Evolutionary conservation across 2,888 invertebrate genomes (phyloP).

Genomic region (Emmelina monodactyla): DNA sequence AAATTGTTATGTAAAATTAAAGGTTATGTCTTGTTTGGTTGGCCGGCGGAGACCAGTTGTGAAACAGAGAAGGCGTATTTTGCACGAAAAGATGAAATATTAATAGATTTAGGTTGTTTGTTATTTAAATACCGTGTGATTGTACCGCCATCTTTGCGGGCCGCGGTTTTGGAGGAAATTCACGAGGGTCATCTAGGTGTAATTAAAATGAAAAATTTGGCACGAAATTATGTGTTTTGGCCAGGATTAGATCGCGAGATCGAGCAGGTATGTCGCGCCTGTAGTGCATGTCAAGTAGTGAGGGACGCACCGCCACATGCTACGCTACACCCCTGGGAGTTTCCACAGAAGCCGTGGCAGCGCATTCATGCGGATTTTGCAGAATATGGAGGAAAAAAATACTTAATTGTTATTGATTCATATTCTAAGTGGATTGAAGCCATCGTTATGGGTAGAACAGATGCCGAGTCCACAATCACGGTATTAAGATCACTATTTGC

Average conservation of each 20-base stretch:
- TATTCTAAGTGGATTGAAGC: slow-evolving; percentile 19
- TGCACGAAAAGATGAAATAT: slow-evolving; percentile 6
- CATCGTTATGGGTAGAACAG: slow-evolving; percentile 9
- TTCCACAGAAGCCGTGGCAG: slow-evolving; percentile 15
- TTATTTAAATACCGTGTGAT: slow-evolving; percentile 10
- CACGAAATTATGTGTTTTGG: slow-evolving; percentile 16
- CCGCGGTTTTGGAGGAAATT: neutral
- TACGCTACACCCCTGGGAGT: slow-evolving; percentile 12
- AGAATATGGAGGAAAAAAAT: slow-evolving; percentile 13
- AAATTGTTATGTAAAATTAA: slow-evolving; percentile 11
- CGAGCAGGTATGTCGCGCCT: slow-evolving; percentile 4
- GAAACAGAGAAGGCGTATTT: slow-evolving; percentile 10
- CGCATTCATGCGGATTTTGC: slow-evolving; percentile 16
- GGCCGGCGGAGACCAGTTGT: slow-evolving; percentile 8
- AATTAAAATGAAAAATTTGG: slow-evolving; percentile 14
- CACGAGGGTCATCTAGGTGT: slow-evolving; percentile 13
- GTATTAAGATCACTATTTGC: slow-evolving; percentile 12
- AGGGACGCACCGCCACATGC: slow-evolving; percentile 13
- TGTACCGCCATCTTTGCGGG: neutral
- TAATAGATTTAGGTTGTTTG: slow-evolving; percentile 7
- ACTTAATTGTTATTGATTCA: slow-evolving; percentile 17
- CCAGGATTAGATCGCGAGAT: slow-evolving; percentile 11
- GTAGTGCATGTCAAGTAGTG: slow-evolving; percentile 9
- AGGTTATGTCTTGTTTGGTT: slow-evolving; percentile 13
- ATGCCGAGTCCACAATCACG: slow-evolving; percentile 6